A percentile compares a stretch with the other conserved stretches of the same genome.
Evolutionary conservation across 2,113 vertebrate species (phyloP).

Genomic region (Diadophis punctatus): DNA sequence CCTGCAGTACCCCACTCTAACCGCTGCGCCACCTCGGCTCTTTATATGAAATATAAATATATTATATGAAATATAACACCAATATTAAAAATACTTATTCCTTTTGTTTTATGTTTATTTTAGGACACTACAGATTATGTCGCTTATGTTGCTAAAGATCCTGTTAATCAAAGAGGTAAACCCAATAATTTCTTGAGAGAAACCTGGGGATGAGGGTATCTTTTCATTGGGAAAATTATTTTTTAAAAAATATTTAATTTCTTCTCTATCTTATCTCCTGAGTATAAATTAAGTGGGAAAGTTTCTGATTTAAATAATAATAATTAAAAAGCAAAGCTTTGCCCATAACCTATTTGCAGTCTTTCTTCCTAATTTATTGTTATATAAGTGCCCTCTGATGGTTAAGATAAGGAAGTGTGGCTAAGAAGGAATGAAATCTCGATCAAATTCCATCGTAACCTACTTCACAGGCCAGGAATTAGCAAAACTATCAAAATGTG

Average conservation of each 20-base stretch:
- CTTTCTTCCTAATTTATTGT: not conserved
- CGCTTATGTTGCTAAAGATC: conserved; percentile 92
- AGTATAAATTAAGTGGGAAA: not conserved
- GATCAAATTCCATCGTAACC: not conserved
- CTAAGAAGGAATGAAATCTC: not conserved
- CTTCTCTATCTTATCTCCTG: not conserved
- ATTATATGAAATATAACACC: too few species aligned
- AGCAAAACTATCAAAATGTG: not conserved
- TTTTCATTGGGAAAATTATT: not conserved
- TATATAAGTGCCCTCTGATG: conserved; percentile 33
- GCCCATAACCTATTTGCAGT: not conserved
- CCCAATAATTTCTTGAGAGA: conserved; percentile 29
- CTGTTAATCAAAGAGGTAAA: conserved; percentile 86
- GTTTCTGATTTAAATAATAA: not conserved
- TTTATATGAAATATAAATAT: too few species aligned
- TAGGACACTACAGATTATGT: conserved; percentile 90
- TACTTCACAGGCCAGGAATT: not conserved
- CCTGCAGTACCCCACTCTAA: too few species aligned
- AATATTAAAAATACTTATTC: conserved; percentile 35
- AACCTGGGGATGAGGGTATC: not conserved
- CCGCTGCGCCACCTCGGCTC: too few species aligned
- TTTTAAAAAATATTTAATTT: not conserved
- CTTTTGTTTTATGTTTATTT: conserved; percentile 52
- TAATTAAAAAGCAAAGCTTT: not conserved
- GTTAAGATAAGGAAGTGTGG: not conserved